Evolutionary conservation across 2,113 vertebrate species (phyloP).

Genomic region (Callipepla californica): DNA sequence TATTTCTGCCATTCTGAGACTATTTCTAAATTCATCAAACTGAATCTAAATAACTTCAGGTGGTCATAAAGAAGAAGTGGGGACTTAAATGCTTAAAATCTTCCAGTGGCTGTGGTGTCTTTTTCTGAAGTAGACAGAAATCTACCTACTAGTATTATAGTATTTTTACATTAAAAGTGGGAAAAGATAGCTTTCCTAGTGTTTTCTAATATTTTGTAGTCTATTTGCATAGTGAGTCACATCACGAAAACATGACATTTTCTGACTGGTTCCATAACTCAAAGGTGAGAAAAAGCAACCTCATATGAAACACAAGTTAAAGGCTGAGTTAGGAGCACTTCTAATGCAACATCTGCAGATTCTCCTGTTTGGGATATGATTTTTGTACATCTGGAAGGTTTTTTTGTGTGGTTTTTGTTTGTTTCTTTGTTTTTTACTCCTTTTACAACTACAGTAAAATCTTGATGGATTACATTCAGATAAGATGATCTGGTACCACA

Average conservation of each 20-base stretch:
- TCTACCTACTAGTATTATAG: neutral
- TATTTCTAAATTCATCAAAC: neutral
- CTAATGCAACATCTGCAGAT: neutral
- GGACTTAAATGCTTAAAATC: neutral
- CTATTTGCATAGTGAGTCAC: neutral
- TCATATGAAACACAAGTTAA: neutral
- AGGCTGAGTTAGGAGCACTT: neutral
- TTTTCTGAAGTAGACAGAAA: neutral
- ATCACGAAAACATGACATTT: neutral
- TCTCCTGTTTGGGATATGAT: neutral
- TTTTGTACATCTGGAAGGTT: neutral
- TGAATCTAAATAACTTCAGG: neutral
- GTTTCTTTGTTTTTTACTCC: neutral
- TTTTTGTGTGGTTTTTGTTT: no score
- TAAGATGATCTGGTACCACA: no score
- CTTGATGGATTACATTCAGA: neutral
- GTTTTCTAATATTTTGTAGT: neutral
- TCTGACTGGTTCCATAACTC: neutral
- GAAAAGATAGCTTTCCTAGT: neutral
- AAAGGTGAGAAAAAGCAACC: neutral
- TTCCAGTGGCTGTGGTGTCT: neutral
- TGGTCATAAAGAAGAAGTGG: neutral
- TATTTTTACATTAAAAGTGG: neutral
- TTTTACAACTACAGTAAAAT: neutral
- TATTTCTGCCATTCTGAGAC: neutral